phyloP scores from a whole-genome alignment of 2,888 invertebrate species.

The Fissipunctia ypsillon region DNA sequence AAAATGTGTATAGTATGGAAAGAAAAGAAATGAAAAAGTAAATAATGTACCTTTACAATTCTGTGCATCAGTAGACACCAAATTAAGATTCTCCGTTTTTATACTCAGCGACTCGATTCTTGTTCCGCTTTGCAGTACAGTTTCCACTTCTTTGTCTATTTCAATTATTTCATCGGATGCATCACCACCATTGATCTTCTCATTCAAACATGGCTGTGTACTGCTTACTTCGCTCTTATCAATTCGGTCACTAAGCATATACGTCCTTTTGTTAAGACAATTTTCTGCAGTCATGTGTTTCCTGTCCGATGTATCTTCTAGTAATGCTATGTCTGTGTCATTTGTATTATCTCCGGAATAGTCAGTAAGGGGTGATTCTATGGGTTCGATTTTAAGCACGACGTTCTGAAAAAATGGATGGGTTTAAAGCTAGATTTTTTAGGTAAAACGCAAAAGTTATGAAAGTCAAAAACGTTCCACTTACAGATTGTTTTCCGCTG shows the following conservation, averaged over 20 bases:
- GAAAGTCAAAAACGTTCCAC: constrained; percentile 56
- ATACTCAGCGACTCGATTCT: constrained; percentile 87
- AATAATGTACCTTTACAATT: constrained; percentile 81
- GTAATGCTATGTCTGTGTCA: constrained; percentile 84
- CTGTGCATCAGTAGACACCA: constrained; percentile 83
- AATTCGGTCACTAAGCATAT: constrained; percentile 72
- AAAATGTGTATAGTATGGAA: neutral
- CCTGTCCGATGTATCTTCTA: constrained; percentile 81
- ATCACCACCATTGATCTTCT: constrained; percentile 74
- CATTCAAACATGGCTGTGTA: constrained; percentile 85
- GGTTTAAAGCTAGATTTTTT: neutral
- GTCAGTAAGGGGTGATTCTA: constrained; percentile 86
- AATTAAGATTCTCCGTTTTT: constrained; percentile 85
- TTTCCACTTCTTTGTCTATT: constrained; percentile 88
- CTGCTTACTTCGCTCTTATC: constrained; percentile 87
- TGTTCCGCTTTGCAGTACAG: constrained; percentile 87
- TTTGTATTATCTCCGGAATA: constrained; percentile 88
- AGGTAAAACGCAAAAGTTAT: neutral
- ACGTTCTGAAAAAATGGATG: constrained; percentile 76
- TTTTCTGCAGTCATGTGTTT: constrained; percentile 78
- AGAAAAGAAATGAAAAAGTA: neutral
- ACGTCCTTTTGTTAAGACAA: constrained; percentile 76
- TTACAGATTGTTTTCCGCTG: constrained; percentile 73
- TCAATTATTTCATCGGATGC: constrained; percentile 81
- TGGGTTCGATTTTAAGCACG: constrained; percentile 85